Evolutionary conservation across 2,113 vertebrate species (phyloP).

Genomic region (Megaceryle maxima): DNA sequence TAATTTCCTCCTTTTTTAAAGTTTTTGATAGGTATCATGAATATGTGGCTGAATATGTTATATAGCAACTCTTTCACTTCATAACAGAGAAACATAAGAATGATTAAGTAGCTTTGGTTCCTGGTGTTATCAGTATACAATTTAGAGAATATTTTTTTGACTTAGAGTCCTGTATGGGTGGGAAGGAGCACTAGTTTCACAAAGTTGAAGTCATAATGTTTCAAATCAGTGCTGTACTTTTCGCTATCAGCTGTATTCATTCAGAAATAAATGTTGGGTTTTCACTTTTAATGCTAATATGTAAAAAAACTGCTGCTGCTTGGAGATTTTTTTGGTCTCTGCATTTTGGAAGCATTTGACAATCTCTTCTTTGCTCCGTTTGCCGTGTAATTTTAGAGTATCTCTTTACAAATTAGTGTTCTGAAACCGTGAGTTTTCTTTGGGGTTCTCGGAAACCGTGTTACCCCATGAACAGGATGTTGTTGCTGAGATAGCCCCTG

Average conservation of each 20-base stretch:
- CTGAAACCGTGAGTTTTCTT: not conserved
- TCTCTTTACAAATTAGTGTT: not conserved
- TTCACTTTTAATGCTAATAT: not conserved
- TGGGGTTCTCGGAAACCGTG: not conserved
- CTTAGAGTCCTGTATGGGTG: not conserved
- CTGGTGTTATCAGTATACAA: not conserved
- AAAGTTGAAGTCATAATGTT: not conserved
- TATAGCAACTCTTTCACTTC: not conserved
- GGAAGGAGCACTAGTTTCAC: not conserved
- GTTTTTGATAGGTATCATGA: not conserved
- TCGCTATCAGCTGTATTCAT: not conserved
- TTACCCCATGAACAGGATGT: not conserved
- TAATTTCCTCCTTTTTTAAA: not conserved
- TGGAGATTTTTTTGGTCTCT: not conserved
- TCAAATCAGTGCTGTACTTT: not conserved
- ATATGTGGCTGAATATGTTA: not conserved
- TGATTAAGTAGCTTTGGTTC: not conserved
- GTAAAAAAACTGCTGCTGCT: not conserved
- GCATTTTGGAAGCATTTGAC: not conserved
- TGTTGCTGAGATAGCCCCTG: not conserved
- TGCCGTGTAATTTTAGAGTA: not conserved
- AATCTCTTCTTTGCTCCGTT: not conserved
- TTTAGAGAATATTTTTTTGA: not conserved
- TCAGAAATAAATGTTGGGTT: not conserved
- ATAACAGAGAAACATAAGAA: not conserved